Conservation (phyloP, 2,888 invertebrate species). For the Tholera decimalis region DNA sequence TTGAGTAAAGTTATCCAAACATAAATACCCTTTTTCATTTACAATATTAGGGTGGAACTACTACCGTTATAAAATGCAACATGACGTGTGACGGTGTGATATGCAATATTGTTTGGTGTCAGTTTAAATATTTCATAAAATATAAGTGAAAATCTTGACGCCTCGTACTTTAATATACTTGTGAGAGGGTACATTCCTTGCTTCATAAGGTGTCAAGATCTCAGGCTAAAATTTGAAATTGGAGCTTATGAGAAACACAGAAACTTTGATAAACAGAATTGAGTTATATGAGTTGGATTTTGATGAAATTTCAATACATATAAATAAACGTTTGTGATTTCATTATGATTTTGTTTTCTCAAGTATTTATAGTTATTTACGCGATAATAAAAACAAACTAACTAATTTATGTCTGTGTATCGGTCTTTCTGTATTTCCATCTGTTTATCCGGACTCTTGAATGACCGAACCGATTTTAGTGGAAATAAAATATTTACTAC, state of each 20-base stretch:
- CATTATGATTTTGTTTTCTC: too few relatives aligned
- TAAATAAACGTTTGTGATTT: too few relatives aligned
- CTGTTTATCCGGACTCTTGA: too few relatives aligned
- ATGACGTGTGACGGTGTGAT: not conserved
- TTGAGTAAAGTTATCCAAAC: too few relatives aligned
- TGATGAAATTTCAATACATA: not conserved
- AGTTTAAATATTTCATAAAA: slow-evolving; percentile 29
- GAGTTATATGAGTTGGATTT: not conserved
- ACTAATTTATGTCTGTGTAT: too few relatives aligned
- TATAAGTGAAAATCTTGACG: slow-evolving; percentile 32
- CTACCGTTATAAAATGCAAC: slow-evolving; percentile 21
- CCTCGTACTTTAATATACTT: slow-evolving; percentile 24
- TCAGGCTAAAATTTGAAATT: not conserved
- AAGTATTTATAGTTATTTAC: too few relatives aligned
- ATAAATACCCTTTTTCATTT: not conserved
- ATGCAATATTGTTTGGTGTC: slow-evolving; percentile 5
- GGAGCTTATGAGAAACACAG: too few relatives aligned
- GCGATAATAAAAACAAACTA: too few relatives aligned
- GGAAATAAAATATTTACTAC: too few relatives aligned
- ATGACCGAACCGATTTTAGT: too few relatives aligned
- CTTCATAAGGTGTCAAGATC: slow-evolving; percentile 14
- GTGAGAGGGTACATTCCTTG: slow-evolving; percentile 1
- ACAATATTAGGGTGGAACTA: not conserved
- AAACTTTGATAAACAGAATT: not conserved
- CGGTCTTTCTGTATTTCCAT: too few relatives aligned